Evolutionary conservation across 2,888 invertebrate species (phyloP).

Genomic region (Callosobruchus maculatus): DNA sequence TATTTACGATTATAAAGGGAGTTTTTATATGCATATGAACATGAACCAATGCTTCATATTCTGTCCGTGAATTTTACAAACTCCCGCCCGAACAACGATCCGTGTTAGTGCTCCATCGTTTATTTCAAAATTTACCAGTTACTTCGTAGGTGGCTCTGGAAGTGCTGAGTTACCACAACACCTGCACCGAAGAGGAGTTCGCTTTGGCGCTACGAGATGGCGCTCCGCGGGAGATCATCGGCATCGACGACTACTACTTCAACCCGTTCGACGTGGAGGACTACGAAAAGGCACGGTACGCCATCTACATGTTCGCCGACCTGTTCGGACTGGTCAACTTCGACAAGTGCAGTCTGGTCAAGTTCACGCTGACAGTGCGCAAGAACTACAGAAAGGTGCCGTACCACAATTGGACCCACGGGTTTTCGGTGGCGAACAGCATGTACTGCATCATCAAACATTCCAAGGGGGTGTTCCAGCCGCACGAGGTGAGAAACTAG

Average conservation of each 20-base stretch:
- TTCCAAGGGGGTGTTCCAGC: constrained; percentile 51
- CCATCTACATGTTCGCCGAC: constrained; percentile 70
- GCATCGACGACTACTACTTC: constrained; percentile 63
- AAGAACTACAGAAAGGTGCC: constrained; percentile 82
- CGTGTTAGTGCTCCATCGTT: background rate
- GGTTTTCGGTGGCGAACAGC: constrained; percentile 81
- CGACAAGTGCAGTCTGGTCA: constrained; percentile 63
- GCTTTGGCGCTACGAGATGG: constrained; percentile 32
- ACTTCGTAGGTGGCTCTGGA: constrained; percentile 47
- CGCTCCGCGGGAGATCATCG: constrained; percentile 33
- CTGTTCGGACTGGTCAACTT: constrained; percentile 66
- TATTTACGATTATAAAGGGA: too few relatives aligned
- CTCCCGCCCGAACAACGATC: background rate
- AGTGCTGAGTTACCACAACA: constrained; percentile 80
- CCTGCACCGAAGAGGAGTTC: constrained; percentile 70
- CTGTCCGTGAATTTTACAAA: too few relatives aligned
- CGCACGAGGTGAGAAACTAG: constrained; percentile 56
- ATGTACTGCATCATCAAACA: constrained; percentile 74
- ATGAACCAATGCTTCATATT: too few relatives aligned
- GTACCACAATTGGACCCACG: constrained; percentile 87
- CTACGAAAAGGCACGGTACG: constrained; percentile 67
- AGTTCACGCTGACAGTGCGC: constrained; percentile 76
- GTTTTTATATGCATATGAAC: too few relatives aligned
- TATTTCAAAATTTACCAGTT: background rate
- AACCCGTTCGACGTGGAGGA: constrained; percentile 69